Base-by-base conservation (phyloP, 2,888 invertebrate species). In the Neoscelio sp. region DNA sequence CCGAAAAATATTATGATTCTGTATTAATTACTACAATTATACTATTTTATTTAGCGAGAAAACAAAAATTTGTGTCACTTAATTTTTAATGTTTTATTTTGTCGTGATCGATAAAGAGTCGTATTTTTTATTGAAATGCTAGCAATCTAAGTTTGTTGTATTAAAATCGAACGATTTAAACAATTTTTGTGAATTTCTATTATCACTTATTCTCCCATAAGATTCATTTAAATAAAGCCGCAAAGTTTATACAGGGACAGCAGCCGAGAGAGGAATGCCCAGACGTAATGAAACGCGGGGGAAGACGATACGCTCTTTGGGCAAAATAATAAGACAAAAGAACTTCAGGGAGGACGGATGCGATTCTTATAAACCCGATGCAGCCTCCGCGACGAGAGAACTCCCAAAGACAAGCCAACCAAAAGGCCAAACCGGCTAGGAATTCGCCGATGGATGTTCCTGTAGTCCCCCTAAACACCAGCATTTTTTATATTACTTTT, bases 301-400 rank as follows among this genome's bases (percentile, higher is more conserved):
- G 54, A 60, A 67, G 52, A 40, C 78, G 73, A 82, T 81, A 79
- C 79, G 78, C 78, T 76, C 64, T 80, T 82, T 83, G 83, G 83
- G 83, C 83, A 84, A 86, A 87, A 87, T 86, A 87, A 85, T 86
- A 87, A 87, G 86, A 87, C 86, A 87, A 86, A 87, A 86, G 83
- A 75, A 58, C 30, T 6, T 30, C 44, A 84, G 81, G 85, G 85
- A 82, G 84, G 85, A 85, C 81, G 78, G 82, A 78, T 50, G 79
- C 56, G 76, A 64, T 42, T 56, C 38, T 38, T 38, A 20, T 8
- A 33, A 13, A 35, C n/a, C 7, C 17, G 5, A 8, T 42, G 18
- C 17, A 35, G 76, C 40, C 70, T 26, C 65, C 35, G 38, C 17
- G 13, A 50, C 3, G 40, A 40, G 13, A 12, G 10, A 17, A 17